Evolutionary conservation across 2,797 vertebrate species (phyloP), one percentile per base, ranked within the genome.

Genomic region (Typhlichthys eigenmanni): DNA sequence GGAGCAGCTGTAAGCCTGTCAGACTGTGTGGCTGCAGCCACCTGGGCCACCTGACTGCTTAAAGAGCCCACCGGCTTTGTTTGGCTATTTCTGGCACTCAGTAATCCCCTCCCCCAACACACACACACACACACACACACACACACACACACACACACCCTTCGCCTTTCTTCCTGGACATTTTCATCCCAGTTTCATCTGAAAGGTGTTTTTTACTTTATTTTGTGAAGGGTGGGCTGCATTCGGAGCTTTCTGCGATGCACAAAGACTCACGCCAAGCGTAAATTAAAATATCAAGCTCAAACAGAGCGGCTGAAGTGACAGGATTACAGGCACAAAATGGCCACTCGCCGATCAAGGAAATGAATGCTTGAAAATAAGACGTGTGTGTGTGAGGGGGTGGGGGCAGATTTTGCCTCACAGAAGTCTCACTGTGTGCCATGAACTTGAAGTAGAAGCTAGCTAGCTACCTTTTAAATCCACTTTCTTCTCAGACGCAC

Each of bases 261-360:
- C 77, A 60, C 70, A 58, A 79, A 86, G 73, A 61, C 74, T 55
- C 69, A 65, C 3, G 63, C 65, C 58, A 83, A 63, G 69, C 48
- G 48, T 71, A 74, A 84, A 88, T 89, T 82, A 87, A 84, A 89
- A 85, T 82, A 85, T 88, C 78, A 85, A 72, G 63, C 69, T 85
- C 69, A 73, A 82, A 86, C 83, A 71, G 74, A 74, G 65, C 43
- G 34, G 76, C 74, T 64, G 57, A 66, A 82, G 80, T 87, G 86
- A 86, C 81, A 82, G 84, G 80, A 85, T 87, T 84, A 80, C 69
- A 32, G 76, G 74, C 63, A 55, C 65, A 75, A 79, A 84, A 88
- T 76, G 81, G 81, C 75, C 75, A 76, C 64, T 76, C 45, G 68
- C 47, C 51, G 67, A 74, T 60, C 67, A 84, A 68, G 58, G 66